A percentile compares a stretch with the other conserved stretches of the same genome.
Evolutionary conservation across 2,797 vertebrate genomes (phyloP).

Genomic region (Podarcis siculus): DNA sequence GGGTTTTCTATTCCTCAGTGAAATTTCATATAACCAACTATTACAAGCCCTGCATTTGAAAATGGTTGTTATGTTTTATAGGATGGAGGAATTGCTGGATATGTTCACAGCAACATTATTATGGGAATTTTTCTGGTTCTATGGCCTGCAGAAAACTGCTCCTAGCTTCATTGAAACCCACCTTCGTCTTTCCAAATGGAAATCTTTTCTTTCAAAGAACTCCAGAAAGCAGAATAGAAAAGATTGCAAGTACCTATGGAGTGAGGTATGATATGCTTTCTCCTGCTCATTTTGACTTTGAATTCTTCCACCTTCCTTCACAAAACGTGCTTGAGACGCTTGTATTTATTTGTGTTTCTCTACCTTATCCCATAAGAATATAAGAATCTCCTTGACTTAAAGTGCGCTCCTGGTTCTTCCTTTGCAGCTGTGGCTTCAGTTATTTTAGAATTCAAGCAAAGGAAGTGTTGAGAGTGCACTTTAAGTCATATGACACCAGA

Average conservation of each 20-base stretch:
- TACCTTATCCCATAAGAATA: not conserved
- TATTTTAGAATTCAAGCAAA: no score
- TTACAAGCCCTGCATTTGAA: not conserved
- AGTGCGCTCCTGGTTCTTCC: no score
- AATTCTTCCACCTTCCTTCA: not conserved
- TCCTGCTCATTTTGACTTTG: not conserved
- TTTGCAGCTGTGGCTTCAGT: no score
- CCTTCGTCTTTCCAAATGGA: not conserved
- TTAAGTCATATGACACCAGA: no score
- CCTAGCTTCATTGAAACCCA: not conserved
- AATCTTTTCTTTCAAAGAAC: not conserved
- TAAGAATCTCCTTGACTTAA: not conserved
- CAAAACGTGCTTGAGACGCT: not conserved
- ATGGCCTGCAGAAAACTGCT: not conserved
- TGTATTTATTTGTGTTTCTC: not conserved
- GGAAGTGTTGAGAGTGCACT: no score
- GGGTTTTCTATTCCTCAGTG: not conserved
- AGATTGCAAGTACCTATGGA: not conserved
- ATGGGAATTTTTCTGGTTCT: not conserved
- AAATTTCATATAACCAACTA: not conserved
- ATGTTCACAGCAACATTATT: not conserved
- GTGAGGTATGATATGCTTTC: constrained; percentile 28
- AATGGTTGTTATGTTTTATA: constrained; percentile 18
- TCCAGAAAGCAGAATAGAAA: constrained; percentile 1
- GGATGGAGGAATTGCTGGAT: constrained; percentile 37